Percentiles rank a stretch among this genome's conserved stretches.
Conservation (phyloP, 2,888 invertebrate genomes). For the Ichneumoninae sp. region DNA sequence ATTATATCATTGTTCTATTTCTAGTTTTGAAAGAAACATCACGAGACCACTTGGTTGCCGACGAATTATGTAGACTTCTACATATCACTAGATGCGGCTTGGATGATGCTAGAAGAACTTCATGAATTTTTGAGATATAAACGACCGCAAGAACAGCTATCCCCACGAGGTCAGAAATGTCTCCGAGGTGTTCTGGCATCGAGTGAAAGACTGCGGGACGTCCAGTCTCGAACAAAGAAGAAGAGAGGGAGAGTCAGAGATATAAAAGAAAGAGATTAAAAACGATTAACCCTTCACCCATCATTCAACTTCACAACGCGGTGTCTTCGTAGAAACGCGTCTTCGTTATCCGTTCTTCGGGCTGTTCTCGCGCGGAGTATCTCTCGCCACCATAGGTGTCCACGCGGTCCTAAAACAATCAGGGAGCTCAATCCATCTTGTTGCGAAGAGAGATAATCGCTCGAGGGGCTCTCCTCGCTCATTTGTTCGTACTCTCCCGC, state of each 20-base stretch:
- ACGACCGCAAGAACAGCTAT: background rate
- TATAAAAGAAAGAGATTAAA: conserved; percentile 43
- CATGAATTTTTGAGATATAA: conserved; percentile 19
- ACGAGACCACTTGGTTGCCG: conserved; percentile 38
- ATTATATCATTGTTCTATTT: conserved; percentile 30
- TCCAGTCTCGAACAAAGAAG: conserved; percentile 42
- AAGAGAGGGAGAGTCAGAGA: conserved; percentile 16
- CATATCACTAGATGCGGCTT: background rate
- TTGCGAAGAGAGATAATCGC: conserved; percentile 59
- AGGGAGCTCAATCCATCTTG: conserved; percentile 73
- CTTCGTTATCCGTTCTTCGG: conserved; percentile 62
- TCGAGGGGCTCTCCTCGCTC: conserved; percentile 37
- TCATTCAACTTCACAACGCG: conserved; percentile 64
- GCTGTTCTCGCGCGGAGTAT: conserved; percentile 43
- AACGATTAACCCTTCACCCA: conserved; percentile 69
- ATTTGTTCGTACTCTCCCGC: conserved; percentile 50
- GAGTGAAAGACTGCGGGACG: conserved; percentile 46
- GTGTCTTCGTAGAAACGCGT: conserved; percentile 48
- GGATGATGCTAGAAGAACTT: background rate
- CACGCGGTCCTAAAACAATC: conserved; percentile 71
- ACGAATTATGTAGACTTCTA: background rate
- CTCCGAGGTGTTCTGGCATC: conserved; percentile 10
- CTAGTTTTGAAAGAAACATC: conserved; percentile 11
- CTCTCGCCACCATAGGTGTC: conserved; percentile 67
- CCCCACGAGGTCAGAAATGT: conserved; percentile 30